Base-by-base conservation (phyloP, 1,140 invertebrate genomes). In the Sesamia nonagrioides region DNA sequence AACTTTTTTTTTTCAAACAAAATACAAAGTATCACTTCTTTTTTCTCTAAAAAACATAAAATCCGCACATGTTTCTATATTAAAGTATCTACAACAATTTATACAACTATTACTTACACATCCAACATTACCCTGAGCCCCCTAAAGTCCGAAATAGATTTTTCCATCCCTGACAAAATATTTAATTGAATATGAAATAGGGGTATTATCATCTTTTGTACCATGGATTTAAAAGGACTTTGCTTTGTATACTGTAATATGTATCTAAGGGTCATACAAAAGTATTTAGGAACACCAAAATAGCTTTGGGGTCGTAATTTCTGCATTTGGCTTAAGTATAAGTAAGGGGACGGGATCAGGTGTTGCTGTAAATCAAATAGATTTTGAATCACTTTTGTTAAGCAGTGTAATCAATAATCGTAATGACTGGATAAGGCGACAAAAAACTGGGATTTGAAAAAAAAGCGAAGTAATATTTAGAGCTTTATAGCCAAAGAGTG, bases 131-230 rank as follows among this genome's bases (percentile, higher is more conserved):
- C 80, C 79, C 56, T 80, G 50, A 86, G 82, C 58, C 45, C 81
- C 87, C 84, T n/a, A 81, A 80, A 91, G 88, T 87, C 85, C 84
- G 58, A 78, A 85, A 92, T 88, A 86, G 82, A 90, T 91, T 88
- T 88, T 84, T 92, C 90, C 83, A 80, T 89, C 92, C 89, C 86
- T 82, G 83, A 92, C 90, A 92, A 92, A 94, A 93, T 89, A 90
- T 92, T 90, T 93, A 93, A 94, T 94, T 93, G 91, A 94, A 94
- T 94, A 93, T 91, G 90, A 92, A 94, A 92, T 91, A 88, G 86
- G 81, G 86, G 90, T 83, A 89, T 92, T 94, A 92, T 88, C 89
- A 84, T 94, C 91, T 91, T 94, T 93, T 94, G 91, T 94, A 79
- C 77, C 79, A 68, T 77, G 91, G 91, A 92, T 93, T 94, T 91